Percentiles rank a stretch among this genome's conserved stretches.
phyloP scores from a whole-genome alignment of 2,888 invertebrate genomes.

The Helobdella robusta region DNA sequence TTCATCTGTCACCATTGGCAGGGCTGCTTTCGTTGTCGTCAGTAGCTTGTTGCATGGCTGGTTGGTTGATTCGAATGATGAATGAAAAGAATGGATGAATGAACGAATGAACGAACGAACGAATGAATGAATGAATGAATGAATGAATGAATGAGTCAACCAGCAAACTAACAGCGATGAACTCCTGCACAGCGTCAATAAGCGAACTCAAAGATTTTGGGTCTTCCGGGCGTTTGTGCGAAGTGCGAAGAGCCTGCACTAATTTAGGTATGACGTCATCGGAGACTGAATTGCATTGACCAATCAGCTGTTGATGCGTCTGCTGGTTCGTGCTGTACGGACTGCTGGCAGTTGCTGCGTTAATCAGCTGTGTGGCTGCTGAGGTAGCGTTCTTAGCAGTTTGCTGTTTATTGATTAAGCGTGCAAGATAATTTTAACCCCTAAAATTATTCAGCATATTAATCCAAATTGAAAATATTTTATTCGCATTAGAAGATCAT shows the following conservation, averaged over 20 bases:
- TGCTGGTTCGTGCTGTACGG: slow-evolving; percentile 57
- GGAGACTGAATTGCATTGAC: slow-evolving; percentile 64
- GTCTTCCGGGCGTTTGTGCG: slow-evolving; percentile 61
- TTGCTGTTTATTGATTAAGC: too few species aligned
- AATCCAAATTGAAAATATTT: background rate
- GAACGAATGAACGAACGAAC: too few species aligned
- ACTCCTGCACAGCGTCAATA: slow-evolving; percentile 72
- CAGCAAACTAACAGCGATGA: slow-evolving; percentile 63
- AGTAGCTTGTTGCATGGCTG: slow-evolving; percentile 58
- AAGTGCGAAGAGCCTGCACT: slow-evolving; percentile 65
- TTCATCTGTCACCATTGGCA: slow-evolving; percentile 73
- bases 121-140: too few species aligned
- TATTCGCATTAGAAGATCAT: background rate
- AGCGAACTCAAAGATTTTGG: slow-evolving; percentile 68
- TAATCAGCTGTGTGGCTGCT: slow-evolving; percentile 79
- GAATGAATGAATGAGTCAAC: too few species aligned
- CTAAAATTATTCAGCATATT: background rate
- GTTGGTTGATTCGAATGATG: too few species aligned
- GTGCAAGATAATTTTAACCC: too few species aligned
- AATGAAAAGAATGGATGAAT: too few species aligned
- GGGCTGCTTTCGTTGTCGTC: slow-evolving; percentile 66
- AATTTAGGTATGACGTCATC: slow-evolving; percentile 72
- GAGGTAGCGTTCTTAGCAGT: slow-evolving; percentile 71
- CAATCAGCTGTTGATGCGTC: slow-evolving; percentile 64
- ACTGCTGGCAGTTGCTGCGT: slow-evolving; percentile 74